phyloP scores from a whole-genome alignment of 2,888 invertebrate genomes.

The Sinotaia quadrata region DNA sequence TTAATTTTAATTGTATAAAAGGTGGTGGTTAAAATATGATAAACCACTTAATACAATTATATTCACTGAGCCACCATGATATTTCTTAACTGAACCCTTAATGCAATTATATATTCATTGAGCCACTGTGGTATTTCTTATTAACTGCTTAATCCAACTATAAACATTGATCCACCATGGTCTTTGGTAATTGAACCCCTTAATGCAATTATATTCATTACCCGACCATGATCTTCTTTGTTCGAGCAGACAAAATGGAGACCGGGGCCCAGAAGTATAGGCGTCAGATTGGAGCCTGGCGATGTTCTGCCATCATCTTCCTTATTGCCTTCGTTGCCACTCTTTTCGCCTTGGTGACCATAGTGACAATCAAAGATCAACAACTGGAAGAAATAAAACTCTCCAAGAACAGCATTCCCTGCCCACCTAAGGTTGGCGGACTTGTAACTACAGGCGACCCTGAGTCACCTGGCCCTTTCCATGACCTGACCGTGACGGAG shows the following conservation, averaged over 20 bases:
- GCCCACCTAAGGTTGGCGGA: slow-evolving; percentile 2
- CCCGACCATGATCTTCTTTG: too few relatives aligned
- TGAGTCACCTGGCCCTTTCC: slow-evolving; percentile 44
- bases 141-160: too few relatives aligned
- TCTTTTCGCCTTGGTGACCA: slow-evolving; percentile 34
- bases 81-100: too few relatives aligned
- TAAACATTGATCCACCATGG: too few relatives aligned
- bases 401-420: neutral
- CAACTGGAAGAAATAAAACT: neutral
- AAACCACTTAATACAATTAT: too few relatives aligned
- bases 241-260: neutral
- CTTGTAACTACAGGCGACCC: slow-evolving; percentile 34
- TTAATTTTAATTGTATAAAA: too few relatives aligned
- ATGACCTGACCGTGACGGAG: slow-evolving; percentile 47
- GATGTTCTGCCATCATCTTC: slow-evolving; percentile 36
- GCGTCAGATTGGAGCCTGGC: slow-evolving; percentile 39
- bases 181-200: too few relatives aligned
- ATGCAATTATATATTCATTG: too few relatives aligned
- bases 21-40: too few relatives aligned
- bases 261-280: slow-evolving; percentile 27
- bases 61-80: too few relatives aligned
- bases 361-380: slow-evolving; percentile 22
- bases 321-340: slow-evolving; percentile 39
- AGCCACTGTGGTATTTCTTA: too few relatives aligned
- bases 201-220: too few relatives aligned